Base-by-base conservation (phyloP, 2,888 invertebrate genomes). In the Lepidocyrtinus sp. region DNA sequence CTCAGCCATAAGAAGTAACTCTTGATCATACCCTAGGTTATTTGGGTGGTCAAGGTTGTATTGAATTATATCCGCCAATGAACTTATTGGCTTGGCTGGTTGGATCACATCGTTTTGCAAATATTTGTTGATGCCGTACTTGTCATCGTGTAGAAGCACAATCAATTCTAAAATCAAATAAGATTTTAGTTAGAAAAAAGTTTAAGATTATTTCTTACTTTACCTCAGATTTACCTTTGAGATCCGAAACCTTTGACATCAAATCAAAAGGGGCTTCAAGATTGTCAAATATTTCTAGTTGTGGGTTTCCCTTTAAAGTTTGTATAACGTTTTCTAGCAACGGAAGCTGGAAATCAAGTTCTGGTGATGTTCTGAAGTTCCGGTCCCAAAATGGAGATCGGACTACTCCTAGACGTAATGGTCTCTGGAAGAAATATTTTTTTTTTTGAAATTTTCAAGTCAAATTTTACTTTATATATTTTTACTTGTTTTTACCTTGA, bases 141-240 rank as follows among this genome's bases (percentile, higher is more conserved):
- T 83, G 61, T 83, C 83, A 21, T 84, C 84, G 50, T 82, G 81
- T 0, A 22, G 19, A 0, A 84, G 26, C 5, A 83, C 72, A 22
- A 59, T 71, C 1, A 76, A n/a, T 15, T 79, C 84, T 83, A 67
- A 3, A 55, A 36, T 5, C 9, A 63, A 63, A 9, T 15, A 12
- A 45, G 45, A 45, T 45, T 45, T 45, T 45, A 12, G 12, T 5
- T 9, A 45, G 5, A 9, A 12, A 45, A 45, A 26, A n/a, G 17
- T 25, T 50, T 2, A 15, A 1, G 17, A 9, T 46, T 22, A 1
- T 24, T 50, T 27, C 46, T 36, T 27, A n/a, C n/a, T n/a, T n/a
- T n/a, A n/a, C n/a, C n/a, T n/a, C n/a, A n/a, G n/a, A 36, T 64
- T 59, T 59, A 46, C 15, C 15, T 64, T 36, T 17, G 63, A 68